Percentiles rank a stretch among this genome's conserved stretches.
Evolutionary conservation across 1,140 invertebrate species (phyloP).

Genomic region (Glossosoma conforme): DNA sequence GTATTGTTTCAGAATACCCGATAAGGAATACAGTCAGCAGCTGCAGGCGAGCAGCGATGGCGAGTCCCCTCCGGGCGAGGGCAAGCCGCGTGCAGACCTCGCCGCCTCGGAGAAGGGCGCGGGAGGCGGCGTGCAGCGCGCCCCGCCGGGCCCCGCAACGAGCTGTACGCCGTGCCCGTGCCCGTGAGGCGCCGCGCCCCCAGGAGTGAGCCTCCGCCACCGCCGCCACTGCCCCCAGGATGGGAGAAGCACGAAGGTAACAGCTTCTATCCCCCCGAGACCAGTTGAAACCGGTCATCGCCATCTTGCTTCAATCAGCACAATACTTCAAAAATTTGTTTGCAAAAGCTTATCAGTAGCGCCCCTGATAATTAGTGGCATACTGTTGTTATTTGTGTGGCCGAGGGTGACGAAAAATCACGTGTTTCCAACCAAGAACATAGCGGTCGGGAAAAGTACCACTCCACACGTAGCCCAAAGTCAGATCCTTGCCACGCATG

Average conservation of each 20-base stretch:
- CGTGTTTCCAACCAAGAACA: no score
- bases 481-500: no score
- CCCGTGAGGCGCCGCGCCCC: conserved; percentile 51
- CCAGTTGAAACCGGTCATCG: no score
- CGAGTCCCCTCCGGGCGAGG: conserved; percentile 45
- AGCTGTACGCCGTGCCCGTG: conserved; percentile 70
- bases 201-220: conserved; percentile 36
- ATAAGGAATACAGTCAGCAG: conserved; percentile 45
- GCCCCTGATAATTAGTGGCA: no score
- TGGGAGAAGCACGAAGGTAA: conserved; percentile 95
- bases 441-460: no score
- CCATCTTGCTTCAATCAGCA: no score
- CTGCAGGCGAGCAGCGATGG: conserved; percentile 39
- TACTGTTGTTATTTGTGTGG: no score
- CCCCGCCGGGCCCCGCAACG: conserved; percentile 64
- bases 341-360: no score
- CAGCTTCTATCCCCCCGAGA: no score
- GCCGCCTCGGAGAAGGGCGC: conserved; percentile 52
- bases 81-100: conserved; percentile 46
- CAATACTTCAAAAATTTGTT: no score
- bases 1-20: conserved; percentile 35
- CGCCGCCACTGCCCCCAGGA: conserved; percentile 62
- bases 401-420: no score
- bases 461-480: no score
- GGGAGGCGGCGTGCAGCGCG: conserved; percentile 59